These are phyloP conservation scores for Collichthys lucidus DNA, from an alignment of 2,113 vertebrate species.

Conservation along the genomic window DNA sequence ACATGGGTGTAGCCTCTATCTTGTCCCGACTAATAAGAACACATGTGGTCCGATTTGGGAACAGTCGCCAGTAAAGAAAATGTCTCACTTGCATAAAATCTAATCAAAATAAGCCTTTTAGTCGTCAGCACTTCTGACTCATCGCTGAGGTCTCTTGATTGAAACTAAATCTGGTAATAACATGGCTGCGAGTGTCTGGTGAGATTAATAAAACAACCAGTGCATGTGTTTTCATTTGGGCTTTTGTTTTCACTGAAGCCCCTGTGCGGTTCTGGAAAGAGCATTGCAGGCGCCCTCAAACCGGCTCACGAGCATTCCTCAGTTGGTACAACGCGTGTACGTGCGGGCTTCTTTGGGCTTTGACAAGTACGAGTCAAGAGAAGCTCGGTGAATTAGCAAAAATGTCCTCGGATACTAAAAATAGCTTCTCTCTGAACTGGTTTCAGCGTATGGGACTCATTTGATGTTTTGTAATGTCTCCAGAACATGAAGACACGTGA, in stretches of 20 bases:
- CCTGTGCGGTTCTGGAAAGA: constrained; percentile 63
- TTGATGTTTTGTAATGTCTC: constrained; percentile 59
- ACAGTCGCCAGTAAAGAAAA: constrained; percentile 24
- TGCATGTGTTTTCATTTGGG: constrained; percentile 75
- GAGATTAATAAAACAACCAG: constrained; percentile 58
- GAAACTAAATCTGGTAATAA: constrained; percentile 46
- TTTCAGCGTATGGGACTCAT: constrained; percentile 70
- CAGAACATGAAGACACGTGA: constrained; percentile 66
- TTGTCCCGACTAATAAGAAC: constrained; percentile 4
- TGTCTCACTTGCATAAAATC: constrained; percentile 26
- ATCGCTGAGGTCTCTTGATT: constrained; percentile 35
- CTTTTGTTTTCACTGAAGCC: constrained; percentile 62
- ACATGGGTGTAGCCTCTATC: not conserved
- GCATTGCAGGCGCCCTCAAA: constrained; percentile 39
- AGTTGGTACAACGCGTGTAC: constrained; percentile 15
- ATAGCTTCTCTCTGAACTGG: constrained; percentile 62
- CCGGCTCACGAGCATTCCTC: constrained; percentile 57
- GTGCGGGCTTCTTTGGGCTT: constrained; percentile 20
- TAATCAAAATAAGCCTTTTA: constrained; percentile 1
- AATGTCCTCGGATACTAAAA: constrained; percentile 68
- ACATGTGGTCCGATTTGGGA: not conserved
- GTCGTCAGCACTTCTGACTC: constrained; percentile 36
- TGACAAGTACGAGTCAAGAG: constrained; percentile 39
- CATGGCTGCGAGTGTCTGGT: constrained; percentile 38
- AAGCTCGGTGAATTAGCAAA: constrained; percentile 34